Percentiles rank a stretch among this genome's conserved stretches.
Conservation (phyloP, 2,113 vertebrate genomes). For the Sylvia atricapilla region DNA sequence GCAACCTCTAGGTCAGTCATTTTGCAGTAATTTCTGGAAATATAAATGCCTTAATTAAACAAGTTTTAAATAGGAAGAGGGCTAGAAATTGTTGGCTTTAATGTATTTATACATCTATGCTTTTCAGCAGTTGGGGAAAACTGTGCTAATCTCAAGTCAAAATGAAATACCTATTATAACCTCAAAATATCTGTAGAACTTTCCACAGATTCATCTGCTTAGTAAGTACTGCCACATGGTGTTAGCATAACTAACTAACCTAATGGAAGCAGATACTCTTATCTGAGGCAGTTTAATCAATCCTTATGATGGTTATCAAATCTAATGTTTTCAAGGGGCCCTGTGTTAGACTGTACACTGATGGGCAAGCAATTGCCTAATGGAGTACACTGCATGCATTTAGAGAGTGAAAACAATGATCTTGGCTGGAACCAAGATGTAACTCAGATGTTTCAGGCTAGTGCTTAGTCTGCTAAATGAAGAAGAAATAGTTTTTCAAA, state of each 20-base stretch:
- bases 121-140: not conserved
- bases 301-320: constrained; percentile 45
- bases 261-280: not conserved
- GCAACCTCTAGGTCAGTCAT: constrained; percentile 9
- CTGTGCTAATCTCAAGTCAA: constrained; percentile 1
- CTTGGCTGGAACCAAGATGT: not conserved
- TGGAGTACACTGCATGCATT: not conserved
- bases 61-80: not conserved
- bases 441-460: not conserved
- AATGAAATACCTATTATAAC: not conserved
- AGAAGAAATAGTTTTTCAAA: not conserved
- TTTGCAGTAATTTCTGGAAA: constrained; percentile 31
- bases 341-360: not conserved
- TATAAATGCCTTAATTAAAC: constrained; percentile 37
- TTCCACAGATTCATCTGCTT: not conserved
- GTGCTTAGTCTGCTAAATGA: not conserved
- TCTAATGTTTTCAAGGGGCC: constrained; percentile 13
- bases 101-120: not conserved
- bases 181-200: not conserved
- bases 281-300: constrained; percentile 36
- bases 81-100: not conserved
- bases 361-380: not conserved
- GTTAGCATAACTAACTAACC: not conserved
- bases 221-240: not conserved
- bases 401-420: not conserved